phyloP scores from a whole-genome alignment of 2,797 vertebrate genomes.

The Sebastes jordani region DNA sequence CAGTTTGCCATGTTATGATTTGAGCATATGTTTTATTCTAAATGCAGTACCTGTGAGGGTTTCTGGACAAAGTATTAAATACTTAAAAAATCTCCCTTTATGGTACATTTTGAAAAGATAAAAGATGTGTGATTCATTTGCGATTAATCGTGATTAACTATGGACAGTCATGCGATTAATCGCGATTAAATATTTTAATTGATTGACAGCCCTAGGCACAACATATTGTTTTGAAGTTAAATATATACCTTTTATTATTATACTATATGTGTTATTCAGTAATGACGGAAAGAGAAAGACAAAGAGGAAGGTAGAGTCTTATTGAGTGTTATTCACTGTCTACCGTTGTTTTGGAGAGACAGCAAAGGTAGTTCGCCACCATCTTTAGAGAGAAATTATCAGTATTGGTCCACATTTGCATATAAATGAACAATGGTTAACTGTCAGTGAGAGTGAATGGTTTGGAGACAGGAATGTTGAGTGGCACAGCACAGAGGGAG shows the following conservation, averaged over 20 bases:
- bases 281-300: neutral
- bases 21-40: no score
- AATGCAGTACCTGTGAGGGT: no score
- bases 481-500: slow-evolving; percentile 23
- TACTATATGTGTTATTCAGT: neutral
- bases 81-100: no score
- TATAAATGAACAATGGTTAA: slow-evolving; percentile 69
- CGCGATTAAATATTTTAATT: no score
- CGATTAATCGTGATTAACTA: no score
- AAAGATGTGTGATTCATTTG: no score
- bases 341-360: slow-evolving; percentile 11
- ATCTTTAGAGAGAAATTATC: slow-evolving; percentile 58
- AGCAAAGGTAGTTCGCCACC: slow-evolving; percentile 31
- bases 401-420: slow-evolving; percentile 67
- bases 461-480: slow-evolving; percentile 41
- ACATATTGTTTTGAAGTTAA: neutral
- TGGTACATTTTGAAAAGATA: no score
- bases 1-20: no score
- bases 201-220: neutral
- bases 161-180: no score
- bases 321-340: slow-evolving; percentile 2
- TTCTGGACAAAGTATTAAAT: no score
- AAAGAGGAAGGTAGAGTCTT: neutral
- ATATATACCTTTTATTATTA: neutral
- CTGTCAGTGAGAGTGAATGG: slow-evolving; percentile 51